phyloP scores from a whole-genome alignment of 2,888 invertebrate genomes.

The Tortrix viridana region DNA sequence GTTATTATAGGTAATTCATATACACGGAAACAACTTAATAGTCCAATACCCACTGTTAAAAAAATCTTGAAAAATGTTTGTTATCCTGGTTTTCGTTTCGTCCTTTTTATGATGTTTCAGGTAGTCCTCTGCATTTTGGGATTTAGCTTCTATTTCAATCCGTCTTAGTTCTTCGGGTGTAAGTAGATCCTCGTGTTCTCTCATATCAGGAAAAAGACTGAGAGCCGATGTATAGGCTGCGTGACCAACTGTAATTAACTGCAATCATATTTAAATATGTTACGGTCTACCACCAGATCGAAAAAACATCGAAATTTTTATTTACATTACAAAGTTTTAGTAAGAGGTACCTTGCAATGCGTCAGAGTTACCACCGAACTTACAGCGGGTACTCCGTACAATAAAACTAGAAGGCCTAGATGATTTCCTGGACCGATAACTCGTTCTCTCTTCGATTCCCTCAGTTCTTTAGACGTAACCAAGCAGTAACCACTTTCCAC shows the following conservation, averaged over 20 bases:
- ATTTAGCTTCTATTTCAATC: constrained; percentile 60
- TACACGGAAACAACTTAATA: not conserved
- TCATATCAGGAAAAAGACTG: constrained; percentile 78
- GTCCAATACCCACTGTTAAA: constrained; percentile 60
- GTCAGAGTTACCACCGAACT: constrained; percentile 78
- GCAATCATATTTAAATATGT: constrained; percentile 43
- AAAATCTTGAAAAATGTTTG: constrained; percentile 65
- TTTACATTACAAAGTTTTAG: too few relatives aligned
- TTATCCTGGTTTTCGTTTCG: constrained; percentile 54
- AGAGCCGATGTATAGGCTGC: constrained; percentile 75
- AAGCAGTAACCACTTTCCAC: constrained; percentile 80
- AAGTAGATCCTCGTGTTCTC: constrained; percentile 70
- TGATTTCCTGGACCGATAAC: constrained; percentile 76
- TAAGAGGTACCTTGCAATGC: constrained; percentile 73
- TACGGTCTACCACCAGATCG: too few relatives aligned
- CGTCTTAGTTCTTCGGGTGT: constrained; percentile 60
- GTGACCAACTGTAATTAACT: constrained; percentile 73
- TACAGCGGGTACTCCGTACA: constrained; percentile 77
- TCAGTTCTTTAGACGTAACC: constrained; percentile 64
- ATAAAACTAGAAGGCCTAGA: constrained; percentile 73
- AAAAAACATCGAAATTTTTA: too few relatives aligned
- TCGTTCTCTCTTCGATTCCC: constrained; percentile 60
- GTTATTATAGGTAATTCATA: not conserved
- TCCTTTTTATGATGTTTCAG: constrained; percentile 46
- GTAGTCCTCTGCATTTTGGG: constrained; percentile 55